phyloP scores from a whole-genome alignment of 2,797 vertebrate species.

The Poeciliopsis infans region DNA sequence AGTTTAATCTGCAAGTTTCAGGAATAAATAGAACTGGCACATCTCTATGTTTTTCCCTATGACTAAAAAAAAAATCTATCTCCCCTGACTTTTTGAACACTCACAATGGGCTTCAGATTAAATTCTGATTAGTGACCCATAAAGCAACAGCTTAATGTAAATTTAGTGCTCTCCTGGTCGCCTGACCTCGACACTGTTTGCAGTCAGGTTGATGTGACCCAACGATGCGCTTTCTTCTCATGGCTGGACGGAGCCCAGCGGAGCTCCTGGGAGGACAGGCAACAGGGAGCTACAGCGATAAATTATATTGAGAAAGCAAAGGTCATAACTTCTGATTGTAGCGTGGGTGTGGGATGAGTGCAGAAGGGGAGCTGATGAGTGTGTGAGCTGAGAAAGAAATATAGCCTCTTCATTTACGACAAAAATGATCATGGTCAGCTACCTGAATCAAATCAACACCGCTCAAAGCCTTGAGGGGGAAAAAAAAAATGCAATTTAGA shows the following conservation, averaged over 20 bases:
- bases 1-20: no score
- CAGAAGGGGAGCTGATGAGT: slow-evolving; percentile 69
- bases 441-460: slow-evolving; percentile 50
- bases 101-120: background rate
- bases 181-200: slow-evolving; percentile 65
- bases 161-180: slow-evolving; percentile 23
- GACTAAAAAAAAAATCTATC: background rate
- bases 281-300: slow-evolving; percentile 66
- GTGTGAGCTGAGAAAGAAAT: slow-evolving; percentile 53
- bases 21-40: background rate
- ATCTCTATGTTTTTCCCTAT: background rate
- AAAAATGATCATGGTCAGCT: slow-evolving; percentile 41
- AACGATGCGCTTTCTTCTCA: slow-evolving; percentile 49
- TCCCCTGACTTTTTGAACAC: background rate
- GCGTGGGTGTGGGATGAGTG: slow-evolving; percentile 71
- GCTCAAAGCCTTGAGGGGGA: slow-evolving; percentile 34
- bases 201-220: slow-evolving; percentile 81
- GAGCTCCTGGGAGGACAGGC: slow-evolving; percentile 73
- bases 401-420: slow-evolving; percentile 65
- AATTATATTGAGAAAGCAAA: slow-evolving; percentile 79
- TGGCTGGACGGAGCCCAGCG: slow-evolving; percentile 50
- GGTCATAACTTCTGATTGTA: slow-evolving; percentile 80
- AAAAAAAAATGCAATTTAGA: slow-evolving; percentile 55
- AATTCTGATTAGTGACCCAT: background rate
- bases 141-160: slow-evolving; percentile 20